Percentiles rank a stretch among this genome's conserved stretches.
phyloP scores from a whole-genome alignment of 2,797 vertebrate genomes.

The Danio albolineatus region DNA sequence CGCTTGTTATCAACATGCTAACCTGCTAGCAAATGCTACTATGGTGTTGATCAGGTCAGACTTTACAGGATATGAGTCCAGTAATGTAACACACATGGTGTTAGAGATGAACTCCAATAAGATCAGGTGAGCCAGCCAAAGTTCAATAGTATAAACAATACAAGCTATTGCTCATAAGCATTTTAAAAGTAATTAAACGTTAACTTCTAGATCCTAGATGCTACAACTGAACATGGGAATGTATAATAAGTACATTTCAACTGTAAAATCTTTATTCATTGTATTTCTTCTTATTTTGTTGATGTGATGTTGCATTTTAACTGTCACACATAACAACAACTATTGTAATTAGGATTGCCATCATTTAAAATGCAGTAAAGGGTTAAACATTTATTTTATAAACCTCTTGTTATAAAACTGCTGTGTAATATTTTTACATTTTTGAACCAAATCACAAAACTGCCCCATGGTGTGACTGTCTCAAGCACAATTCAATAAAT shows the following conservation, averaged over 20 bases:
- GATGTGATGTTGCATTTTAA: no score
- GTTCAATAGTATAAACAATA: constrained; percentile 25
- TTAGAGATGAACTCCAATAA: constrained; percentile 2
- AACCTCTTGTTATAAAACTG: no score
- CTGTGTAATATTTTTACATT: no score
- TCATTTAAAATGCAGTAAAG: no score
- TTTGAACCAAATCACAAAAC: no score
- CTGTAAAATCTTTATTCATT: not conserved
- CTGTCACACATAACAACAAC: no score
- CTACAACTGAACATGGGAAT: not conserved
- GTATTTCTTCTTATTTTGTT: not conserved
- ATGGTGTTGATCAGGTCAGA: not conserved
- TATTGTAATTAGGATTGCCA: no score
- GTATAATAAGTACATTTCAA: not conserved
- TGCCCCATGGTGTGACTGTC: no score
- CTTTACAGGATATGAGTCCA: not conserved
- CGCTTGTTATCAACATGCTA: constrained; percentile 8
- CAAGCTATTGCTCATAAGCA: not conserved
- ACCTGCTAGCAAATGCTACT: not conserved
- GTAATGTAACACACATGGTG: constrained; percentile 20
- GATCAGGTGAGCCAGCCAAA: constrained; percentile 10
- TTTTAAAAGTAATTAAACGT: constrained; percentile 5
- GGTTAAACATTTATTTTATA: no score
- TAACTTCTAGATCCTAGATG: not conserved
- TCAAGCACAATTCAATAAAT: no score